phyloP scores from a whole-genome alignment of 2,888 invertebrate species.

The Odontocolon sp. region DNA sequence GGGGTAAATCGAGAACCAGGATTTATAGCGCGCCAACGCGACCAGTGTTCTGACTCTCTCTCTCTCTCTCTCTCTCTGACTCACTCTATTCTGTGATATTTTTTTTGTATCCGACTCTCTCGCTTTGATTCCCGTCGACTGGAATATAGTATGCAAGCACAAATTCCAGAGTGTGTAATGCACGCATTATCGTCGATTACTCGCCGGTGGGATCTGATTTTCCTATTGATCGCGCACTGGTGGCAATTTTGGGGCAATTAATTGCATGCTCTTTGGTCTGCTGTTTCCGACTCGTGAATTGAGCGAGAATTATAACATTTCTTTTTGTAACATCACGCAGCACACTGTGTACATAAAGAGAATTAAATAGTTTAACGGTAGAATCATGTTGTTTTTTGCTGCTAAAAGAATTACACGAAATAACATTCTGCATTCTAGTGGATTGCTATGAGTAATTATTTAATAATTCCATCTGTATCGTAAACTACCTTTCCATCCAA shows the following conservation, averaged over 20 bases:
- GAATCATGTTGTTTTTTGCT: no score
- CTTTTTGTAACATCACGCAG: no score
- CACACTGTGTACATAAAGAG: no score
- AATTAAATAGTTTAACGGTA: no score
- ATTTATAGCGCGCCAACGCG: conserved; percentile 39
- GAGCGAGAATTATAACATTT: no score
- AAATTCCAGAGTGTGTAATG: neutral
- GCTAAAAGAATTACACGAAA: no score
- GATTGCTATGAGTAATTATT: no score
- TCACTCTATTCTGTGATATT: no score
- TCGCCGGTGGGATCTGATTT: neutral
- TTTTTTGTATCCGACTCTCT: no score
- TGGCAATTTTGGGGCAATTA: neutral
- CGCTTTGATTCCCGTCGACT: neutral
- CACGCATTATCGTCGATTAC: conserved; percentile 6
- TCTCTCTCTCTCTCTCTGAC: neutral
- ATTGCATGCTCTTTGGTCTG: neutral
- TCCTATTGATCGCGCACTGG: neutral
- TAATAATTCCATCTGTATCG: no score
- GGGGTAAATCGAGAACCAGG: conserved; percentile 62
- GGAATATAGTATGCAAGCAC: neutral
- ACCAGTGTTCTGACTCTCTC: neutral
- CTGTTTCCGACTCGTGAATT: neutral
- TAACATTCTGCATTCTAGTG: no score
- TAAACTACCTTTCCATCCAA: neutral